Base-by-base conservation (phyloP, 2,888 invertebrate genomes). In the Cistogaster globosa region DNA sequence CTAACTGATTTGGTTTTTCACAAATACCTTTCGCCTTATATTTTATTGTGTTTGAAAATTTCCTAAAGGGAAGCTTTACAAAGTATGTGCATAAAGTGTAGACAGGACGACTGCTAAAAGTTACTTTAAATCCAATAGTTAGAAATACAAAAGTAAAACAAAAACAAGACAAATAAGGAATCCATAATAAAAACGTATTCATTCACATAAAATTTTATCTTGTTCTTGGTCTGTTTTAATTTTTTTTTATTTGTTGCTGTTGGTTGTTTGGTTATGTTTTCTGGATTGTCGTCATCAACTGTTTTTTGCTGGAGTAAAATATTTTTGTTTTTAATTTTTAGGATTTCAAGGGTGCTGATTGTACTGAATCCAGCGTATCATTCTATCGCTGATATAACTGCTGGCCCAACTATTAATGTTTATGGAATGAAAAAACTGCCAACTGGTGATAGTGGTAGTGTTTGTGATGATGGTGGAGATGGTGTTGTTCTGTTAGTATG, bases 401-500 rank as follows among this genome's bases (percentile, higher is more conserved):
- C 74, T 80, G 62, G 67, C 57, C 79, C 32, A 76, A 48, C 26
- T 80, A 42, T 72, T 77, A 60, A 69, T 75, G 60, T 76, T 76
- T 62, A 77, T 79, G 80, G 48, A 72, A 60, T 63, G 32, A 18
- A 65, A 26, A 22, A 78, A 80, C 74, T 78, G 84, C 69, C 75
- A 76, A 84, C 62, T 77, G 78, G 67, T 55, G 62, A 58, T 67
- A 67, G 65, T 60, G 62, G 26, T 72, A 65, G 78, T 80, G 69
- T 63, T 83, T 67, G 63, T 16, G 36, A 42, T 68, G 67, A 74
- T 69, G 80, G 60, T 83, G 71, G 68, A 81, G 87, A 82, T 80
- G 84, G 83, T 77, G 87, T 82, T 82, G 81, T 84, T 58, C 82
- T 85, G 85, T 79, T 85, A 75, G 82, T 85, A 82, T 82, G 85